phyloP scores from a whole-genome alignment of 2,113 vertebrate species.

The Spilogale gracilis region DNA sequence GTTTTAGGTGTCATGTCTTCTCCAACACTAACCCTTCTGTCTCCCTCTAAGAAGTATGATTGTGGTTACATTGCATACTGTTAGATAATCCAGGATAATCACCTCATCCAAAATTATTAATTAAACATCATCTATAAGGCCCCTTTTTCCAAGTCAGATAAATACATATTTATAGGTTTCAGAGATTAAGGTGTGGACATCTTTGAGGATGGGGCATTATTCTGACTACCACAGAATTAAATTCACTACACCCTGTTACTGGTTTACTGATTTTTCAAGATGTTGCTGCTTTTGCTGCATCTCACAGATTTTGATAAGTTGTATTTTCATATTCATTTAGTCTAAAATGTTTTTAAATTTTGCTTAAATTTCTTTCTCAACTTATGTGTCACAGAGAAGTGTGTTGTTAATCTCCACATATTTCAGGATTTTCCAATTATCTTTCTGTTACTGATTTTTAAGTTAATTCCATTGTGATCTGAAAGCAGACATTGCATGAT shows the following conservation, averaged over 20 bases:
- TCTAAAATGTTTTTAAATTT: background rate
- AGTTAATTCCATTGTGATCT: background rate
- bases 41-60: background rate
- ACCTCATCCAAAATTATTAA: background rate
- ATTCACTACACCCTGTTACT: background rate
- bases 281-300: background rate
- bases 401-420: background rate
- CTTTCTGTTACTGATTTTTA: background rate
- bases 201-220: background rate
- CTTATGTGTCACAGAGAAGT: background rate
- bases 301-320: background rate
- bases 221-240: background rate
- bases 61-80: background rate
- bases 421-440: background rate
- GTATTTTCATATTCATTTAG: background rate
- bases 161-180: background rate
- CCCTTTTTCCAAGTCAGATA: background rate
- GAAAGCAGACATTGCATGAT: background rate
- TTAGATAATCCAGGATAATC: background rate
- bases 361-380: background rate
- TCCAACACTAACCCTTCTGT: background rate
- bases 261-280: background rate
- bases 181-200: background rate
- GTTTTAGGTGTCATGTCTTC: background rate
- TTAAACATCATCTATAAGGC: background rate